Conservation (phyloP, 2,797 vertebrate species). For the Epinephelus awoara region DNA sequence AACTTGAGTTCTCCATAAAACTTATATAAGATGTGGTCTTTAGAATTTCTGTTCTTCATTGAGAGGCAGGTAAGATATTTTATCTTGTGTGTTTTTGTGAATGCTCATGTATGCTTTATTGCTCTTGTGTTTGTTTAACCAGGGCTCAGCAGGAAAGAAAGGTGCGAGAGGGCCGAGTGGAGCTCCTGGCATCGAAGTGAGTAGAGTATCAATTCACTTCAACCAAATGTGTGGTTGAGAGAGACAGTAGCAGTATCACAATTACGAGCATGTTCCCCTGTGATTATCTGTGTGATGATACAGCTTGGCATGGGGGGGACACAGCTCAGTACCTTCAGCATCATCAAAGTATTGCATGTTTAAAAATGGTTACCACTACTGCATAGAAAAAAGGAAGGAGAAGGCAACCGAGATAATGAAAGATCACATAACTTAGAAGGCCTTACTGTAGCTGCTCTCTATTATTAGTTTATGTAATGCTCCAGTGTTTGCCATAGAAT, state of each 20-base stretch:
- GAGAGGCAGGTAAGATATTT: neutral
- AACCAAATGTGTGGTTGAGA: neutral
- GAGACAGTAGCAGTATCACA: neutral
- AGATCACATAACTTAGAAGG: neutral
- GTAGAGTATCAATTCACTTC: constrained; percentile 64
- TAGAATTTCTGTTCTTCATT: neutral
- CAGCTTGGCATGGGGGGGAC: neutral
- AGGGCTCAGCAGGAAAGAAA: constrained; percentile 92
- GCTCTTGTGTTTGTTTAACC: constrained; percentile 66
- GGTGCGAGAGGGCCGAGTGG: constrained; percentile 90
- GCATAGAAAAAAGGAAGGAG: neutral
- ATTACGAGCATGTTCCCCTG: neutral
- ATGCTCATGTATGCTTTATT: constrained; percentile 54
- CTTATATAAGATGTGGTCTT: constrained; percentile 25
- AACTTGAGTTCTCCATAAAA: constrained; percentile 14
- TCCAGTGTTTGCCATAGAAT: neutral
- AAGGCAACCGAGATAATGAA: neutral
- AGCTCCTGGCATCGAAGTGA: constrained; percentile 90
- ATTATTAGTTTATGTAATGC: neutral
- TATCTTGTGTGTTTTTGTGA: constrained; percentile 40
- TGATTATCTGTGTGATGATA: neutral
- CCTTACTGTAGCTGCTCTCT: neutral
- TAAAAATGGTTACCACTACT: neutral
- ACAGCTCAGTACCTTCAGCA: neutral
- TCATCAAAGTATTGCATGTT: neutral